A percentile compares a stretch with the other conserved stretches of the same genome.
phyloP scores from a whole-genome alignment of 2,113 vertebrate genomes.

The Callaeas wilsoni region DNA sequence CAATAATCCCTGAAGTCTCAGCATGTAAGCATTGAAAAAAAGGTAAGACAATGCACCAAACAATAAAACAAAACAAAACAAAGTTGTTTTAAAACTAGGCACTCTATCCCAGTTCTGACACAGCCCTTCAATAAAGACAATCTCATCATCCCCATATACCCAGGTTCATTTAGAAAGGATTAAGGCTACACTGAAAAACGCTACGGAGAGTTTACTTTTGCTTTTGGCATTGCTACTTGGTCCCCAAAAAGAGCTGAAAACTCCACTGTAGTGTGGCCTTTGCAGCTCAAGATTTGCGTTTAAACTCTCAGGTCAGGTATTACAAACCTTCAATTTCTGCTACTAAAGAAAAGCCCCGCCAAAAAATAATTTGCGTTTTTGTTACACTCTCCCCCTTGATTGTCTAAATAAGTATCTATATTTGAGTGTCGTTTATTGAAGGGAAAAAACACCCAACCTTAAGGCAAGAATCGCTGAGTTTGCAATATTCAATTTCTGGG shows the following conservation, averaged over 20 bases:
- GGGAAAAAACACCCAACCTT: background rate
- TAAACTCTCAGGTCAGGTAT: background rate
- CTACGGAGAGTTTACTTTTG: background rate
- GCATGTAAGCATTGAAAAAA: background rate
- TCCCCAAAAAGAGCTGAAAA: background rate
- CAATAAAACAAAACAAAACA: background rate
- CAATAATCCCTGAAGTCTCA: background rate
- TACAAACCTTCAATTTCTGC: background rate
- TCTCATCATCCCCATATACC: background rate
- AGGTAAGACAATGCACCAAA: fast-evolving
- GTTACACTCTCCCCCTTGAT: background rate
- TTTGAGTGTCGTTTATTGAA: background rate
- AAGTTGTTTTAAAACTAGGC: background rate
- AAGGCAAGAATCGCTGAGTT: background rate
- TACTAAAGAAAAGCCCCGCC: background rate
- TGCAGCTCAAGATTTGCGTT: background rate
- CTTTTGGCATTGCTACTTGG: background rate
- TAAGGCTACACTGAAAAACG: background rate
- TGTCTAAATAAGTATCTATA: background rate
- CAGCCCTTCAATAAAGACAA: background rate
- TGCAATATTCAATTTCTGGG: background rate
- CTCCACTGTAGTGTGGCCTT: background rate
- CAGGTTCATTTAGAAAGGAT: background rate
- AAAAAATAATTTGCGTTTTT: background rate
- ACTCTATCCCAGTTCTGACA: background rate